phyloP scores from a whole-genome alignment of 2,888 invertebrate species.

The Lomographa bimaculata region DNA sequence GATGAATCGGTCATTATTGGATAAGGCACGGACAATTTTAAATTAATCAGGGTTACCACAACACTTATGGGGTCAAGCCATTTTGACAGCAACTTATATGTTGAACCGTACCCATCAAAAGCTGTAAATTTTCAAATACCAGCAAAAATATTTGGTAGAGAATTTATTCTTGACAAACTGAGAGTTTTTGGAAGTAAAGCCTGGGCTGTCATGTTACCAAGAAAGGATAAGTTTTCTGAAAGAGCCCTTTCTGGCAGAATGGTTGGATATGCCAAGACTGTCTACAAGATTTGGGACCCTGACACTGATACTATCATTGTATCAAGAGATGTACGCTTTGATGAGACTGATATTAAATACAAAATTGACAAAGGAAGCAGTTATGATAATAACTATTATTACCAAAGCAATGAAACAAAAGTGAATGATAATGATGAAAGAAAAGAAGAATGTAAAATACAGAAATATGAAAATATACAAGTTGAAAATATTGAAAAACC shows the following conservation, averaged over 20 bases:
- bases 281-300: neutral
- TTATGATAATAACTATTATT: too few relatives aligned
- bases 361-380: too few relatives aligned
- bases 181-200: constrained; percentile 1
- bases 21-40: neutral
- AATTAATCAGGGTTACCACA: neutral
- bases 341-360: neutral
- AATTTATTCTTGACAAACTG: neutral
- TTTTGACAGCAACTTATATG: neutral
- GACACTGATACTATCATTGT: neutral
- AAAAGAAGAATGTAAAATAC: neutral
- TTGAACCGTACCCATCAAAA: neutral
- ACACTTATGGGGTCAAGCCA: neutral
- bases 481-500: constrained; percentile 2
- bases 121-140: neutral
- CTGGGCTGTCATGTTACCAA: neutral
- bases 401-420: too few relatives aligned
- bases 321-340: neutral
- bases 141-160: neutral
- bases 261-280: neutral
- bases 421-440: neutral
- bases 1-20: neutral
- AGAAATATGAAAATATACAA: neutral
- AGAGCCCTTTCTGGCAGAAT: neutral
- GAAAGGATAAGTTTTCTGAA: neutral